A percentile compares a stretch with the other conserved stretches of the same genome.
Evolutionary conservation across 1,140 invertebrate species (phyloP).

Genomic region (Drosophila persimilis): DNA sequence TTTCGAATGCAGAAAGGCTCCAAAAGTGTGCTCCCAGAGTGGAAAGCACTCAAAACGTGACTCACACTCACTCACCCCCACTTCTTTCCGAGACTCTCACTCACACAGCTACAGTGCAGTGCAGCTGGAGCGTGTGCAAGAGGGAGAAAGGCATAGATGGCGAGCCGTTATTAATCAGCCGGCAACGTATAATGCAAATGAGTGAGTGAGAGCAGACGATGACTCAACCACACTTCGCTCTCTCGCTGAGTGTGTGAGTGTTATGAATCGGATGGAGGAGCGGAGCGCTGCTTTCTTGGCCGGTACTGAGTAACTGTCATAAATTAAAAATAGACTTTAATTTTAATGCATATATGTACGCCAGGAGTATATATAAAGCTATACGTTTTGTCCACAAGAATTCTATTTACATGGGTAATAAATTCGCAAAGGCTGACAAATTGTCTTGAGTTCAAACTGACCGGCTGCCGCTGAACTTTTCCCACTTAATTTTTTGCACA

Average conservation of each 20-base stretch:
- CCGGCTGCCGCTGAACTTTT: slow-evolving; percentile 66
- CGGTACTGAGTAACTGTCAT: slow-evolving; percentile 71
- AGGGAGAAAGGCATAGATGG: slow-evolving; percentile 54
- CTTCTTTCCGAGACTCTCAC: slow-evolving; percentile 10
- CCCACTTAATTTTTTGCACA: slow-evolving; percentile 67
- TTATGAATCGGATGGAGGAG: slow-evolving; percentile 52
- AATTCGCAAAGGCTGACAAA: slow-evolving; percentile 22
- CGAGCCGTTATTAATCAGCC: slow-evolving; percentile 71
- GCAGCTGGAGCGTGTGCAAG: slow-evolving; percentile 56
- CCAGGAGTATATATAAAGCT: slow-evolving; percentile 13
- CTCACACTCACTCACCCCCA: slow-evolving; percentile 46
- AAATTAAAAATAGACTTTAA: slow-evolving; percentile 76
- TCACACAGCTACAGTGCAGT: slow-evolving; percentile 40
- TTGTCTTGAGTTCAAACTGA: slow-evolving; percentile 21
- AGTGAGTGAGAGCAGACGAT: slow-evolving; percentile 76
- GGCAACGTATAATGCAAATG: slow-evolving; percentile 67
- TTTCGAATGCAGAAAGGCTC: slow-evolving; percentile 12
- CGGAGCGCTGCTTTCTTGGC: slow-evolving; percentile 55
- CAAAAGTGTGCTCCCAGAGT: slow-evolving; percentile 34
- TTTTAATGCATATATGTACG: slow-evolving; percentile 54
- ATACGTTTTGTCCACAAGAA: slow-evolving; percentile 1
- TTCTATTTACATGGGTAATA: slow-evolving; percentile 13
- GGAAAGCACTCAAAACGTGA: slow-evolving; percentile 49
- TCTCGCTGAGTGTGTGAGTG: slow-evolving; percentile 46
- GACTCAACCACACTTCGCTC: slow-evolving; percentile 66